Percentiles rank a stretch among this genome's conserved stretches.
phyloP scores from a whole-genome alignment of 37 sponge, comb jelly and placozoan species.

The Crambe crambe region DNA sequence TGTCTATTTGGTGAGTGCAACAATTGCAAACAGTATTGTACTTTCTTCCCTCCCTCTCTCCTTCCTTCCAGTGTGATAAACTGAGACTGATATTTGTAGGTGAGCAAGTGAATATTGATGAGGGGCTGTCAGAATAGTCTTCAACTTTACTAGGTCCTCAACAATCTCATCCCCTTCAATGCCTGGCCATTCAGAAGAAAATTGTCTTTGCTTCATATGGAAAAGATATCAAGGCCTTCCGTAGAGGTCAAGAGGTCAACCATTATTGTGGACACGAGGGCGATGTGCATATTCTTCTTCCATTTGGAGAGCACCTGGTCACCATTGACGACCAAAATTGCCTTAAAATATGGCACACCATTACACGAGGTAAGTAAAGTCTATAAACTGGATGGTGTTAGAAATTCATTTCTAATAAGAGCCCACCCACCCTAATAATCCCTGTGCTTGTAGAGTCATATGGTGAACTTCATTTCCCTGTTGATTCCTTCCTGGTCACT shows the following conservation, averaged over 20 bases:
- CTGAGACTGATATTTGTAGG: constrained; percentile 68
- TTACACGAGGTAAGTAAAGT: constrained; percentile 38
- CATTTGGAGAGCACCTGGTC: constrained; percentile 85
- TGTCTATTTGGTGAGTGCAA: constrained; percentile 70
- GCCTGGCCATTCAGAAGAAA: constrained; percentile 49
- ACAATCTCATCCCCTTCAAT: constrained; percentile 60
- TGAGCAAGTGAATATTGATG: neutral
- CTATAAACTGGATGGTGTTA: neutral
- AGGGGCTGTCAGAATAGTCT: neutral
- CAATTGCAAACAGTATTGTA: neutral
- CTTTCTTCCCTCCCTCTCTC: neutral
- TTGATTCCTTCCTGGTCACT: constrained; percentile 53
- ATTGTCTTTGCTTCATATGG: constrained; percentile 53
- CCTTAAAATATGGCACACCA: constrained; percentile 67
- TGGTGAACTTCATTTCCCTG: constrained; percentile 81
- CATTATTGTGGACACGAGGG: constrained; percentile 58
- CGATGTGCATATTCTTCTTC: constrained; percentile 54
- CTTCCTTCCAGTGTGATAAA: constrained; percentile 70
- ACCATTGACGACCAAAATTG: constrained; percentile 73
- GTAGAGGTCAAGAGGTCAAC: constrained; percentile 56
- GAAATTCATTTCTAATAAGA: neutral
- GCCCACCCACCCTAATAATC: neutral
- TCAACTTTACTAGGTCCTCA: constrained; percentile 20
- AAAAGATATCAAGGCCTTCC: constrained; percentile 52
- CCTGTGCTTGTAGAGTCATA: constrained; percentile 80